Evolutionary conservation across 2,888 invertebrate species (phyloP).

Genomic region (Timema podura): DNA sequence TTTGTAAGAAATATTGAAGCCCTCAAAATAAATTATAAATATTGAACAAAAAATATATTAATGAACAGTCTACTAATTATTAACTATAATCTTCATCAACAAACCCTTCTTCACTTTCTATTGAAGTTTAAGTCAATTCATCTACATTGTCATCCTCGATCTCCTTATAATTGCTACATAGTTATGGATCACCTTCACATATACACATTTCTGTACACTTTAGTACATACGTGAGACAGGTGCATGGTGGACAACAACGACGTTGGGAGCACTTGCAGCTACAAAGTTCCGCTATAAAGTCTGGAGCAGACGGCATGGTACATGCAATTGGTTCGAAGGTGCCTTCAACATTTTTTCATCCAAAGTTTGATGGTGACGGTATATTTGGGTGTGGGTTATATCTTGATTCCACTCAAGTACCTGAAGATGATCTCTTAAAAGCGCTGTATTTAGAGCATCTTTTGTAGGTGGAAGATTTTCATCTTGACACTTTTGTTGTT

Average conservation of each 20-base stretch:
- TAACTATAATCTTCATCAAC: too few relatives aligned
- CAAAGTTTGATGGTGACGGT: not conserved
- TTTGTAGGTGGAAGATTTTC: not conserved
- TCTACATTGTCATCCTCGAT: too few relatives aligned
- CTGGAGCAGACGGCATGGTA: not conserved
- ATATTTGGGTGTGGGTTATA: not conserved
- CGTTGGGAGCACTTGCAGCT: not conserved
- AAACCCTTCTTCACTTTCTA: too few relatives aligned
- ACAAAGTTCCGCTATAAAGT: not conserved
- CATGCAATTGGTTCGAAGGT: not conserved
- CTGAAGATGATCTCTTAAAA: not conserved
- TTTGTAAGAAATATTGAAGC: too few relatives aligned
- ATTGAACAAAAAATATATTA: too few relatives aligned
- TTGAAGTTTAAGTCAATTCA: too few relatives aligned
- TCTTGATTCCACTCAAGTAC: not conserved
- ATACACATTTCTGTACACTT: not conserved
- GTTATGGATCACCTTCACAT: not conserved
- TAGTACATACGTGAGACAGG: not conserved
- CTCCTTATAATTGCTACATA: not conserved
- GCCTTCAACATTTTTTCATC: not conserved
- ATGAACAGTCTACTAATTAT: too few relatives aligned
- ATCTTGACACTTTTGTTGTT: not conserved
- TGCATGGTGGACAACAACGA: not conserved
- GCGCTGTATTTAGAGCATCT: not conserved
- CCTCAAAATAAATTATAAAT: too few relatives aligned